Percentiles rank a stretch among this genome's conserved stretches.
Evolutionary conservation across 2,797 vertebrate species (phyloP).

Genomic region (Mormyrops boulengeri): DNA sequence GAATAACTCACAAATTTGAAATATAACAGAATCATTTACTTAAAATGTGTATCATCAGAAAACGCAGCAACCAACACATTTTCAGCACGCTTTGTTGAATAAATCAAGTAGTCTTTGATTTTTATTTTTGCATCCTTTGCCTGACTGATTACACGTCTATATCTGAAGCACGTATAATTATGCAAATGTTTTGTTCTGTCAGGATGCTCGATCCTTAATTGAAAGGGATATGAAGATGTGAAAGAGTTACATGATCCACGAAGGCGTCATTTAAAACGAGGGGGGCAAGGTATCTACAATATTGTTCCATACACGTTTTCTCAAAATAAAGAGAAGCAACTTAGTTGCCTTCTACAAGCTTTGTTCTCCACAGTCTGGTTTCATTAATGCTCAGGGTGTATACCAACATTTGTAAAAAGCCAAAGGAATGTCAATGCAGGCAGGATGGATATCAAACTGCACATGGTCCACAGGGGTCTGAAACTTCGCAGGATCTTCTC

Average conservation of each 20-base stretch:
- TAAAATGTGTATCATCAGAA: neutral
- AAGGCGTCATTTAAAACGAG: neutral
- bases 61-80: neutral
- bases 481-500: neutral
- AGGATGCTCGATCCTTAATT: neutral
- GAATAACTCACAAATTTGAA: neutral
- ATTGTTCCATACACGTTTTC: neutral
- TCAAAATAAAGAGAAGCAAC: neutral
- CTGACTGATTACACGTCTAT: constrained; percentile 11
- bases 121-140: neutral
- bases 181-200: constrained; percentile 5
- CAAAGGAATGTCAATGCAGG: neutral
- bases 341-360: neutral
- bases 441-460: neutral
- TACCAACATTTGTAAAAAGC: neutral
- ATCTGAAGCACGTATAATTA: constrained; percentile 1
- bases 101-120: constrained; percentile 12
- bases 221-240: neutral
- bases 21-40: neutral
- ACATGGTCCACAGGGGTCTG: neutral
- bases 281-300: neutral
- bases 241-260: neutral
- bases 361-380: neutral
- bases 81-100: neutral
- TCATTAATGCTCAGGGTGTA: neutral